Percentiles rank a stretch among this genome's conserved stretches.
phyloP scores from a whole-genome alignment of 2,888 invertebrate genomes.

The Dryococelus australis region DNA sequence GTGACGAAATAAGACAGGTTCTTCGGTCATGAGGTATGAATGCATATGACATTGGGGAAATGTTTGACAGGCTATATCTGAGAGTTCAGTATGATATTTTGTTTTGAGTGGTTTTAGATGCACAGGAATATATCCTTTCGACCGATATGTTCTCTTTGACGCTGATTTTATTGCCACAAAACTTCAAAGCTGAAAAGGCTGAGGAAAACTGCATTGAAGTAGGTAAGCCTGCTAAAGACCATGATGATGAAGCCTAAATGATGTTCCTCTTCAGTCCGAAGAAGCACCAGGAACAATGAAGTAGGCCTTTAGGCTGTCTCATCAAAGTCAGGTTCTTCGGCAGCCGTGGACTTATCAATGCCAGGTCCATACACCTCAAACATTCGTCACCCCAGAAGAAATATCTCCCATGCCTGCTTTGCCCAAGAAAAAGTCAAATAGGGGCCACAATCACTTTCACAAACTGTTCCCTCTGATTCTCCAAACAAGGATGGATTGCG shows the following conservation, averaged over 20 bases:
- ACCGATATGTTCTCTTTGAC: not conserved
- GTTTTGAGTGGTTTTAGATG: not conserved
- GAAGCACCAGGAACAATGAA: not conserved
- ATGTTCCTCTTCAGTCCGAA: not conserved
- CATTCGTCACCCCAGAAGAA: not conserved
- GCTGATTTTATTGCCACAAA: not conserved
- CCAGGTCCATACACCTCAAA: conserved; percentile 6
- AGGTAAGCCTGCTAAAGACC: not conserved
- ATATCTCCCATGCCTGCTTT: not conserved
- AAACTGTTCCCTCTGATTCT: not conserved
- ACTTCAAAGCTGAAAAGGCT: not conserved
- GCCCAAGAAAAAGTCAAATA: not conserved
- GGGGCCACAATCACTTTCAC: not conserved
- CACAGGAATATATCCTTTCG: not conserved
- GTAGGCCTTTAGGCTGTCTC: not conserved
- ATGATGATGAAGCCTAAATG: not conserved
- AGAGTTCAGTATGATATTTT: not conserved
- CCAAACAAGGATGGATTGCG: not conserved
- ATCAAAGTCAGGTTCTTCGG: not conserved
- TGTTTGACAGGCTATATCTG: not conserved
- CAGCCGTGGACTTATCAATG: not conserved
- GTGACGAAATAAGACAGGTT: not conserved
- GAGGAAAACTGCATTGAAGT: not conserved
- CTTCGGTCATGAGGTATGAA: not conserved
- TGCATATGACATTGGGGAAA: not conserved